Conservation (phyloP, 2,888 invertebrate species). For the Geophilus truncorum region DNA sequence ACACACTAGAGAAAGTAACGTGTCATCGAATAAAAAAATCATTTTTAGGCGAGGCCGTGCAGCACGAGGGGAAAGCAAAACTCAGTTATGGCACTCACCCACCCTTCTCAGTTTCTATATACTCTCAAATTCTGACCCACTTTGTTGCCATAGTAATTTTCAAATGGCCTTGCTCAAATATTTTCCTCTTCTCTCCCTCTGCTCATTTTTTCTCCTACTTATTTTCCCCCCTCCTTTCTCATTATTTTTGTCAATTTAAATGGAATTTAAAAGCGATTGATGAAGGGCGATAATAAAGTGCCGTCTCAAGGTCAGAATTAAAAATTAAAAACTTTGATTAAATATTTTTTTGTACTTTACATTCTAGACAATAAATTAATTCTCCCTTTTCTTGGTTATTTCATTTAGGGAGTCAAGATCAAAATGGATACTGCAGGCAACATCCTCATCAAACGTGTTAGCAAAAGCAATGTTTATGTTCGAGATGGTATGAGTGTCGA, state of each 20-base stretch:
- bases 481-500: slow-evolving; percentile 52
- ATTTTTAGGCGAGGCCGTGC: not conserved
- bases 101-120: not conserved
- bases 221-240: not conserved
- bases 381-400: not conserved
- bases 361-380: no score
- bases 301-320: not conserved
- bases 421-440: slow-evolving; percentile 95
- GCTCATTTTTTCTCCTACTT: not conserved
- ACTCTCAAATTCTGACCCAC: not conserved
- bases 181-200: not conserved
- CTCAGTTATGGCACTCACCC: not conserved
- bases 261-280: not conserved
- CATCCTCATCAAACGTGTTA: slow-evolving; percentile 85
- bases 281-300: no score
- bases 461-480: slow-evolving; percentile 87
- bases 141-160: not conserved
- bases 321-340: not conserved
- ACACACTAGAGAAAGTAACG: no score
- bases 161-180: not conserved
- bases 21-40: not conserved
- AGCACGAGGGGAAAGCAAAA: not conserved
- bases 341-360: no score
- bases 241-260: not conserved
- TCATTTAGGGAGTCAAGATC: slow-evolving; percentile 82